Evolutionary conservation across 1,140 invertebrate species (phyloP).

Genomic region (Aphidius ervi): DNA sequence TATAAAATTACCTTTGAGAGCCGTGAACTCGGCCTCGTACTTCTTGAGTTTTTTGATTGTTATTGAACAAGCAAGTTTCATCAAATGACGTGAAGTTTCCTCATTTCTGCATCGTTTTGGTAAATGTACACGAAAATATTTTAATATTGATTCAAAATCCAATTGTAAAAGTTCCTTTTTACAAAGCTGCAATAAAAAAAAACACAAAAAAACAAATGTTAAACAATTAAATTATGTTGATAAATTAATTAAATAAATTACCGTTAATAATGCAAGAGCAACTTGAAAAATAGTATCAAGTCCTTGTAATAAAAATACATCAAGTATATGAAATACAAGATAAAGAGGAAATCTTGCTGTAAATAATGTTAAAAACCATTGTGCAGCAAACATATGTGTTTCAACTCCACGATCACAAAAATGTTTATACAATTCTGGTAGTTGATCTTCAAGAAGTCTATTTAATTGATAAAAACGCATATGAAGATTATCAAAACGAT

Average conservation of each 20-base stretch:
- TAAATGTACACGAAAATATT: conserved; percentile 89
- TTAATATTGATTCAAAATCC: conserved; percentile 93
- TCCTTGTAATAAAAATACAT: conserved; percentile 92
- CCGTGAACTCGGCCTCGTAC: conserved; percentile 89
- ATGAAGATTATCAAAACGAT: conserved; percentile 94
- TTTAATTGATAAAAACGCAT: conserved; percentile 96
- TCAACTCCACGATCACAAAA: conserved; percentile 90
- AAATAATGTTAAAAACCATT: conserved; percentile 99
- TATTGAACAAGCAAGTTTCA: conserved; percentile 83
- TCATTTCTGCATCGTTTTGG: conserved; percentile 94
- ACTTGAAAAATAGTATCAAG: conserved; percentile 95
- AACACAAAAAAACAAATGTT: conserved; percentile 20
- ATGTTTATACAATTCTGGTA: conserved; percentile 85
- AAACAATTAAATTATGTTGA: conserved; percentile 4
- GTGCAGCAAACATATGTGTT: conserved; percentile 98
- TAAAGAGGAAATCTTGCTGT: conserved; percentile 97
- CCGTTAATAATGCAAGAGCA: conserved; percentile 86
- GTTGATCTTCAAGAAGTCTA: conserved; percentile 88
- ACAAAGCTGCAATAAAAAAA: conserved; percentile 61
- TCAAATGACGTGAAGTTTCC: conserved; percentile 80
- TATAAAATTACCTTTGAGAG: conserved; percentile 69
- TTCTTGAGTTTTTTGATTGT: conserved; percentile 94
- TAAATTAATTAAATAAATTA: conserved; percentile 44
- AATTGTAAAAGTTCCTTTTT: conserved; percentile 89
- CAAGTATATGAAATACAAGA: conserved; percentile 96